Base-by-base conservation (phyloP, 1,140 invertebrate species). In the Thalassaphorura encarpata region DNA sequence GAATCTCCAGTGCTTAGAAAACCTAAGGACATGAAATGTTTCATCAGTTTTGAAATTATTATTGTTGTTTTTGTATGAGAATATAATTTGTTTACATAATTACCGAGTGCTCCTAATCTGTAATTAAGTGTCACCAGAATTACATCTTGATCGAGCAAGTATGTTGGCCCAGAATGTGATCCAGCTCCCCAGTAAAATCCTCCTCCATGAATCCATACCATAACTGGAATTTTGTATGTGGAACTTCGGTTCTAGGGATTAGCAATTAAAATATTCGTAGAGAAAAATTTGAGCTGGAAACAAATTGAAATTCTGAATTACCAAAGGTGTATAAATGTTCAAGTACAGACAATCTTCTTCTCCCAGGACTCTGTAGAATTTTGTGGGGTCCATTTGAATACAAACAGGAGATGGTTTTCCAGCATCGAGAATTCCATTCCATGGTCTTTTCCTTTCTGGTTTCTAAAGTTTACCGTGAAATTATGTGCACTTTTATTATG, bases 291-390 rank as follows among this genome's bases (percentile, higher is more conserved):
- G 42, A 18, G 8, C 42, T 11, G 16, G 21, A 28, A 8, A 8
- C 13, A 48, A 26, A 48, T 48, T 6, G 8, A 48, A 48, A 48
- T 13, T 13, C 26, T 52, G 39, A 11, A 8, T 60, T 31, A 60
- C 58, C 47, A 39, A n/a, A 18, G 78, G 78, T 26, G 72, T 70
- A 65, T 77, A 80, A 36, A 81, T 67, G 59, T 80, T 80, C 41
- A 81, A 62, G 19, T 45, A 43, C 4, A 64, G 46, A 29, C 62
- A 64, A 21, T 64, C 62, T 41, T 60, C 62, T 4, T 41, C 40
- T 4, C 62, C 62, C 1, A 54, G 11, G 0, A 64, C 43, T 31
- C 53, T 15, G n/a, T 56, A 56, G 5, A 45, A 36, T 27, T 42
- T 43, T 0, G 18, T 13, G 8, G 43, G 43, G 52, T 64, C 50